Base-by-base conservation (phyloP, 2,888 invertebrate genomes). In the Hyposoter didymator region DNA sequence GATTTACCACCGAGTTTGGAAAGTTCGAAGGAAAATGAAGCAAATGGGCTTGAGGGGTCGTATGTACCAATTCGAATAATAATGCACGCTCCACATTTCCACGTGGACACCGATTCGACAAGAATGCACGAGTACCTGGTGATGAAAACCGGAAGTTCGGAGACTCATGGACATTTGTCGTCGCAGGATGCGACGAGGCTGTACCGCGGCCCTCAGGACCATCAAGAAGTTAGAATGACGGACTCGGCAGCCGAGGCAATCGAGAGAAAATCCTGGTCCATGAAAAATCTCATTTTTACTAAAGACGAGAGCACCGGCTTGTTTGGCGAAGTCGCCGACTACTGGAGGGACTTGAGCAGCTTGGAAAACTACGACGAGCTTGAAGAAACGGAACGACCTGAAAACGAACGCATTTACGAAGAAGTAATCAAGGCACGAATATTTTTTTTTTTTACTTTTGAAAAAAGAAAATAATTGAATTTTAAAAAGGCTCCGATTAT, bases 41-140 rank as follows among this genome's bases (percentile, higher is more conserved):
- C 47, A 22, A 22, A n/a, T 35, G 45, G 72, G 12, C n/a, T 45
- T 22, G 17, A 72, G 4, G 28, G 70, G 7, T 87, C 45, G 62
- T 32, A 76, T 12, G 62, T 92, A 3, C 91, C 92, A 32, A 87
- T 93, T 45, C 89, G 90, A n/a, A 90, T 93, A 80, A 91, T 93
- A 83, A 90, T 93, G 90, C 90, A 90, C 35, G 91, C 92, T 1
- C 93, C 93, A 1, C 93, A 93, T 79, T 84, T 89, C 35, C 92
- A 93, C 76, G 82, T 83, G n/a, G 88, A 90, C 72, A 83, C 78
- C 12, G 89, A 88, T 62, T 76, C 87, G 4, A 84, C 87, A 6
- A 89, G 88, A 66, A 90, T 90, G 47, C 90, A 93, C 69, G 91
- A 92, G 39, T 92, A 92, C 72, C 64, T 93, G 14, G 88, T 93